Percentiles rank a stretch among this genome's conserved stretches.
phyloP scores from a whole-genome alignment of 2,888 invertebrate species.

The Listrodromus nycthemerus region DNA sequence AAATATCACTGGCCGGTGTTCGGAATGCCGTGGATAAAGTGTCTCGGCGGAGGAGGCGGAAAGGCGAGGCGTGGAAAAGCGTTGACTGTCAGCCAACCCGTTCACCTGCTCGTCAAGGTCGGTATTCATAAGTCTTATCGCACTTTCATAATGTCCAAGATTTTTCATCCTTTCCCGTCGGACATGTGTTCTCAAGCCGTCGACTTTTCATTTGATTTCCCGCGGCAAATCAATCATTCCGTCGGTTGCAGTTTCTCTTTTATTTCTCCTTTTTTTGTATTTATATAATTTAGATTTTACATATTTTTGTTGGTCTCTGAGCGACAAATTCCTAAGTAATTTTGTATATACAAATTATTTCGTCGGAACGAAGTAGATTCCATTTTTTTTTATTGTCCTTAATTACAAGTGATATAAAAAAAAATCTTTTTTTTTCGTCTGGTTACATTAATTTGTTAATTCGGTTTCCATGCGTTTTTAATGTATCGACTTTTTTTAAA shows the following conservation, averaged over 20 bases:
- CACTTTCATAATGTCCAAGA: constrained; percentile 1
- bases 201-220: background rate
- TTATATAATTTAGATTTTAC: background rate
- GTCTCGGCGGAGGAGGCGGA: constrained; percentile 82
- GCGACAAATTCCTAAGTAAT: background rate
- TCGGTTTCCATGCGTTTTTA: background rate
- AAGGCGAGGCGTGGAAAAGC: constrained; percentile 82
- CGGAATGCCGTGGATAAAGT: constrained; percentile 84
- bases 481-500: background rate
- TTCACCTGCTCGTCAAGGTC: constrained; percentile 84
- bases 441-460: no score
- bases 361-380: no score
- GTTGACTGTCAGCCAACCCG: constrained; percentile 83
- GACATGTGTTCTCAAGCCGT: background rate
- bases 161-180: background rate
- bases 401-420: no score
- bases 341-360: background rate
- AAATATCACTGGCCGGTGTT: constrained; percentile 64
- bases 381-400: no score
- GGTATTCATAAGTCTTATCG: constrained; percentile 59
- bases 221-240: background rate
- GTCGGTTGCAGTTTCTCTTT: background rate
- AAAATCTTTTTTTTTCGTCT: no score
- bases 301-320: background rate
- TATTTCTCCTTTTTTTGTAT: background rate